Conservation (phyloP, 2,888 invertebrate species). For the Volucella inanis region DNA sequence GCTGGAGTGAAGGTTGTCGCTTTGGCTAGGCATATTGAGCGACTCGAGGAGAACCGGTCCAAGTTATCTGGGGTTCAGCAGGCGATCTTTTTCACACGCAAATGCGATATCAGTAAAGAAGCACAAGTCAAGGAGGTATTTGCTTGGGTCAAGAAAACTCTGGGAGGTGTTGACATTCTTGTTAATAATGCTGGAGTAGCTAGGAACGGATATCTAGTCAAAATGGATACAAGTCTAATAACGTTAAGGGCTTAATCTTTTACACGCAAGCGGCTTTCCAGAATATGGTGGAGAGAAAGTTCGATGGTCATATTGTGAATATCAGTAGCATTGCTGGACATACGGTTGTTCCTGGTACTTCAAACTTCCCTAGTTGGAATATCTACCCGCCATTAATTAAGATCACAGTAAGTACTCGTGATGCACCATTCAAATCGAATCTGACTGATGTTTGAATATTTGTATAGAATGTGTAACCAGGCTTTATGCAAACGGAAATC, state of each 20-base stretch:
- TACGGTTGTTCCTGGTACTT: conserved; percentile 55
- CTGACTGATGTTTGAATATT: neutral
- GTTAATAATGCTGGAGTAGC: conserved; percentile 85
- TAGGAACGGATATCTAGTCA: conserved; percentile 40
- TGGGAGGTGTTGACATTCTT: conserved; percentile 84
- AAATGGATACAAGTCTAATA: conserved; percentile 45
- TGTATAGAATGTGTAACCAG: conserved; percentile 33
- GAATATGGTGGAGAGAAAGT: conserved; percentile 81
- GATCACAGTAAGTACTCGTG: conserved; percentile 79
- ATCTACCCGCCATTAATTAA: conserved; percentile 81
- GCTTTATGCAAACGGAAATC: conserved; percentile 37
- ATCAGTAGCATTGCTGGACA: conserved; percentile 79
- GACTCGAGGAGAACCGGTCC: conserved; percentile 42
- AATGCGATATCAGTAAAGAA: conserved; percentile 83
- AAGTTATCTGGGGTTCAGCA: conserved; percentile 27
- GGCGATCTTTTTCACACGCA: conserved; percentile 13
- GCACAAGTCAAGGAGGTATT: conserved; percentile 84
- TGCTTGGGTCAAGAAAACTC: conserved; percentile 81
- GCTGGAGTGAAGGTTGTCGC: conserved; percentile 84
- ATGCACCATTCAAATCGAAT: neutral
- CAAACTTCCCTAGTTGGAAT: conserved; percentile 64
- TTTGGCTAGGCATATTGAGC: conserved; percentile 82
- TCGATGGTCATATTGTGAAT: conserved; percentile 83
- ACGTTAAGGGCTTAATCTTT: conserved; percentile 81
- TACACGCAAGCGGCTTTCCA: conserved; percentile 82